Evolutionary conservation across 1,140 invertebrate genomes (phyloP), one percentile per base, ranked within the genome.

Genomic region (Drosophila lowei): DNA sequence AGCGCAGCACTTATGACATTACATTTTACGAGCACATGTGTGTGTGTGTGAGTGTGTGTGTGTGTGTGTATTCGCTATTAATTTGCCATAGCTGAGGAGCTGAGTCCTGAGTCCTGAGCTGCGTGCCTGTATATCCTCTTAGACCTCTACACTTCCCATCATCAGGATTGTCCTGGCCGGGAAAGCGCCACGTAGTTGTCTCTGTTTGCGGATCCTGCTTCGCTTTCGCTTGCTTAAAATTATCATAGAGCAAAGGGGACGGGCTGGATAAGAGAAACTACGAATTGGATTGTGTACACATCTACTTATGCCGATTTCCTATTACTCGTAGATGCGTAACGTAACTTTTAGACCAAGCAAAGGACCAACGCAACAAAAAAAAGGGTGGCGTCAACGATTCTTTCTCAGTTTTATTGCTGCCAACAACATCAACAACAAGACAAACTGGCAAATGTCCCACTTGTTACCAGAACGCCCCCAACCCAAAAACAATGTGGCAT

Each of bases 101-200:
- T 16, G 23, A 25, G 23, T 25, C 23, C 47, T 67, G 25, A 49
- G 28, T 13, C 41, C 55, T 7, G 23, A 25, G 23, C 23, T 25
- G 23, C 23, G 23, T 25, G 43, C 53, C n/a, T 30, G 11, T 6
- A 15, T 25, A 46, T 16, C 38, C 28, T 13, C 3, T 15, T 21
- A 42, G 21, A 46, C 41, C 58, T 54, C 59, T 43, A 46, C 23
- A 30, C 3, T 30, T 8, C 52, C 9, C 16, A 18, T 13, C 6
- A 57, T 54, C 73, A 72, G 72, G 72, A 77, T 77, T 84, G 80
- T 79, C 77, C 72, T 85, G 72, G 60, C 81, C 44, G 62, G 79
- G 81, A 80, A 77, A 85, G 81, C 81, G 81, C 77, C 81, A 85
- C 81, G 81, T 86, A 86, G 88, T 86, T 86, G 81, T 88, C 81